Evolutionary conservation across 2,888 invertebrate genomes (phyloP).

Genomic region (Phymatocera aterrima): DNA sequence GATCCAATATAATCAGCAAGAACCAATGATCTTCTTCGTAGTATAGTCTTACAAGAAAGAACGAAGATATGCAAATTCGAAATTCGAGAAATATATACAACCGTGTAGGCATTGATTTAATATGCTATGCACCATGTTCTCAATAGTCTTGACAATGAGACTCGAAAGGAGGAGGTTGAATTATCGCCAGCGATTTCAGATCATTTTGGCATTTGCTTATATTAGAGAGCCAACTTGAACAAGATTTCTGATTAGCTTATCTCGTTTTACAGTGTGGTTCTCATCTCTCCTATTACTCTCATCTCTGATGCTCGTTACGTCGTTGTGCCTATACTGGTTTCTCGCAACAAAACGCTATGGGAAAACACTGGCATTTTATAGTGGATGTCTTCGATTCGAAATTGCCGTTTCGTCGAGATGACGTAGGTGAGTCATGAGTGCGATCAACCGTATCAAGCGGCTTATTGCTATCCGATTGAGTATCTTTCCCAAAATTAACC

Average conservation of each 20-base stretch:
- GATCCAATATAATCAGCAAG: neutral
- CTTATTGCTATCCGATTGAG: neutral
- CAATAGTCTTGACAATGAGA: neutral
- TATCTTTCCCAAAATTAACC: neutral
- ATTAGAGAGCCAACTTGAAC: neutral
- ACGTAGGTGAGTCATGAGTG: too few relatives aligned
- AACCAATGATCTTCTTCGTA: neutral
- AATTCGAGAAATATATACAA: neutral
- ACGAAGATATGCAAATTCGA: neutral
- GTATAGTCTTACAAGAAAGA: neutral
- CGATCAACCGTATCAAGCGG: slow-evolving; percentile 1
- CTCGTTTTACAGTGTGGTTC: neutral
- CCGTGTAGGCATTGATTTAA: neutral
- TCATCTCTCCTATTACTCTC: slow-evolving; percentile 21
- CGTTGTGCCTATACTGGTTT: neutral
- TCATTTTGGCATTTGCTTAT: slow-evolving; percentile 16
- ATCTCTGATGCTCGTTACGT: slow-evolving; percentile 1
- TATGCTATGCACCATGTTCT: too few relatives aligned
- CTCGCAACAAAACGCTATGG: slow-evolving; percentile 11
- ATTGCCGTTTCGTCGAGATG: neutral
- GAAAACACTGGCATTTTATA: slow-evolving; percentile 26
- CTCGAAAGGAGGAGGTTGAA: neutral
- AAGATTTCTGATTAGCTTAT: slow-evolving; percentile 8
- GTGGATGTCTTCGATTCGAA: neutral
- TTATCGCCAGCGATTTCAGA: neutral